Evolutionary conservation across 1,140 invertebrate species (phyloP).

Genomic region (Melipona quadrifasciata): DNA sequence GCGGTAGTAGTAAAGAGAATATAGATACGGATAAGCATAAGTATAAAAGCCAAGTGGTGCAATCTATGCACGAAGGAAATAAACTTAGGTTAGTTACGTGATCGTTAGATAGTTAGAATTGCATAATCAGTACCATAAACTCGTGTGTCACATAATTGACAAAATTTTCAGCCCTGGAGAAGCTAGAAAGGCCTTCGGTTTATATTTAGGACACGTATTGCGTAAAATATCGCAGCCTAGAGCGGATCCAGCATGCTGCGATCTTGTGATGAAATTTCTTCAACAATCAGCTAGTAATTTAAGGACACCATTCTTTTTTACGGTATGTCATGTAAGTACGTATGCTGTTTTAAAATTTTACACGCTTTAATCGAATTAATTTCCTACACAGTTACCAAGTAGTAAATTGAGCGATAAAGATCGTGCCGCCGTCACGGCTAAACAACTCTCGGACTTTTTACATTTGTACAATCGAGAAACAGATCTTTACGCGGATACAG

Average conservation of each 20-base stretch:
- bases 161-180: constrained; percentile 82
- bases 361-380: constrained; percentile 9
- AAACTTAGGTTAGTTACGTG: constrained; percentile 81
- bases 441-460: constrained; percentile 95
- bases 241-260: constrained; percentile 82
- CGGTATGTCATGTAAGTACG: constrained; percentile 77
- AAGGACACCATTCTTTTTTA: constrained; percentile 88
- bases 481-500: constrained; percentile 87
- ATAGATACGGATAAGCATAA: constrained; percentile 77
- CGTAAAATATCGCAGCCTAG: constrained; percentile 85
- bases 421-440: constrained; percentile 92
- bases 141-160: not conserved
- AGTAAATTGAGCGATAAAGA: constrained; percentile 91
- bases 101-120: not conserved
- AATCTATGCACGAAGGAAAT: constrained; percentile 80
- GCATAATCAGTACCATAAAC: not conserved
- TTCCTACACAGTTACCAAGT: constrained; percentile 85
- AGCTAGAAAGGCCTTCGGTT: constrained; percentile 91
- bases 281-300: constrained; percentile 90
- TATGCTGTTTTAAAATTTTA: not conserved
- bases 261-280: constrained; percentile 91
- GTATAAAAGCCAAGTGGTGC: constrained; percentile 79
- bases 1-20: constrained; percentile 77
- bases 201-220: constrained; percentile 91
- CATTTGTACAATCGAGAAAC: constrained; percentile 94